Evolutionary conservation across 2,797 vertebrate genomes (phyloP), one percentile per base, ranked within the genome.

Genomic region (Sebastolobus alascanus): DNA sequence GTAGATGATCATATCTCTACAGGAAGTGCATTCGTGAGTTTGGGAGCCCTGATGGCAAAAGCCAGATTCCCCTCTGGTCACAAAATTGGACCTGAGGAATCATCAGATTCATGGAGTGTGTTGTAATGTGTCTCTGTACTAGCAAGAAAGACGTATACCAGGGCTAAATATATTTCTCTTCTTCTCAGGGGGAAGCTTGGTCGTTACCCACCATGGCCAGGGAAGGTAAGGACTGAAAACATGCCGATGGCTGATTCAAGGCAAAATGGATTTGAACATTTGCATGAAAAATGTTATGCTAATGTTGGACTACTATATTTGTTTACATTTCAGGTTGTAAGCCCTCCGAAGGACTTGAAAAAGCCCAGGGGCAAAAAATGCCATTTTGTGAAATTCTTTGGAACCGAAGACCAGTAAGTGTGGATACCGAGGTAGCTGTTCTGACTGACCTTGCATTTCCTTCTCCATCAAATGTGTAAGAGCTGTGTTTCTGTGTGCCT

Each of bases 381-480:
- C 90, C 98, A 99, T 93, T 99, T 99, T 92, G 98, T 99, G 77
- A 99, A 99, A 88, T 99, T 99, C 94, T 99, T 99, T 94, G 98
- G 98, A 91, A 99, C 98, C 77, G 98, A 99, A 96, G 98, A 99
- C 93, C 98, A 99, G 98, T 99, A 94, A 96, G 98, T 98, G 54
- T 31, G 1, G 11, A 6, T 2, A 1, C 4, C 1, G 7, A 18
- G 9, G 6, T 4, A 27, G 29, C 16, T 46, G 50, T 25, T 63
- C 27, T 50, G 12, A 52, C 6, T 2, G 16, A 16, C 20, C 1
- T 22, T 1, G 10, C 31, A 11, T 6, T 58, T 11, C 31, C 18
- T 43, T 33, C 7, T 29, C 3, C 12, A 31, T 3, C 7, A 18
- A 3, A 52, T 61, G 40, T 76, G 4, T 37, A 54, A 80, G 9